A percentile compares a stretch with the other conserved stretches of the same genome.
phyloP scores from a whole-genome alignment of 2,113 vertebrate genomes.

The Heliornis fulica region DNA sequence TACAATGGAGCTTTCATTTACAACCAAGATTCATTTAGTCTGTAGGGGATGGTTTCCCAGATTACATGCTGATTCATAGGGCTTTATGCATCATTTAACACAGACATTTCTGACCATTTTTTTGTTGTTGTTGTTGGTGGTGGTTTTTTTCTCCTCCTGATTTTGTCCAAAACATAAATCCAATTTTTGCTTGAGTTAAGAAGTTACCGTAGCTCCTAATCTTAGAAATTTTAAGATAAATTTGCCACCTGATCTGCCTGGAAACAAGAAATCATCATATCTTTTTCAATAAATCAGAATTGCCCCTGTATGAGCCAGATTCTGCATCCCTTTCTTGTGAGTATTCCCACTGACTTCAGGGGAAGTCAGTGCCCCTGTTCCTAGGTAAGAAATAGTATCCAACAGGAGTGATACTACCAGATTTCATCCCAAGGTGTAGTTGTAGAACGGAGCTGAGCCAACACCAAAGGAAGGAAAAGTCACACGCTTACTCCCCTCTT shows the following conservation, averaged over 20 bases:
- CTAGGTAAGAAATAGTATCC: neutral
- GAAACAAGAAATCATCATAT: neutral
- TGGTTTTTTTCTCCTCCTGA: neutral
- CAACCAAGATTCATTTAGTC: neutral
- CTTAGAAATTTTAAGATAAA: neutral
- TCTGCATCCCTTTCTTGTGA: neutral
- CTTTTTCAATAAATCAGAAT: neutral
- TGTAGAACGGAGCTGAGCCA: neutral
- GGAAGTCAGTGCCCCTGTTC: neutral
- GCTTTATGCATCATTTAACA: neutral
- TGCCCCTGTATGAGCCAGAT: neutral
- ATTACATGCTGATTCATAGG: neutral
- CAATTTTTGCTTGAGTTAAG: neutral
- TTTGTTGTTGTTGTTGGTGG: rapidly evolving
- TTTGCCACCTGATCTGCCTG: neutral
- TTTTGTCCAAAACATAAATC: neutral
- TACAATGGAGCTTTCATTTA: neutral
- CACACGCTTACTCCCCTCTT: neutral
- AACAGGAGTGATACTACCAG: neutral
- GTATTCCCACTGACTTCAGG: neutral
- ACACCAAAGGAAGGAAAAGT: neutral
- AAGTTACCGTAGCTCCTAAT: neutral
- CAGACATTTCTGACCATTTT: neutral
- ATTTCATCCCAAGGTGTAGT: neutral
- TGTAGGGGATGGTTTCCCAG: neutral